Conservation (phyloP, 2,113 vertebrate species). For the Lontra canadensis region DNA sequence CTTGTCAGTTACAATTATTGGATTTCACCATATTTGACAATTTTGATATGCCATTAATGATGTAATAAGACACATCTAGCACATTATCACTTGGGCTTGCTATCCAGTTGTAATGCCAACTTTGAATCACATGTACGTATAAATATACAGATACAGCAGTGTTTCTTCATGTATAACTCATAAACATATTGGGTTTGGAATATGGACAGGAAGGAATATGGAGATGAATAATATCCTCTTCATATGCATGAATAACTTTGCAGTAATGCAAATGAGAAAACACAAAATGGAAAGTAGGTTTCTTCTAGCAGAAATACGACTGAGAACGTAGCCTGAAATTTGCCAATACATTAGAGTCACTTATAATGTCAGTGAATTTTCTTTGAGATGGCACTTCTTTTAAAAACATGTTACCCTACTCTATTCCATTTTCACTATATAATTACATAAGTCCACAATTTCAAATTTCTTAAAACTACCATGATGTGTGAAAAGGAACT, state of each 20-base stretch:
- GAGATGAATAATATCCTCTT: conserved; percentile 62
- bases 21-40: conserved; percentile 68
- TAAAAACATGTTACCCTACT: conserved; percentile 34
- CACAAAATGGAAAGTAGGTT: conserved; percentile 60
- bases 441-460: conserved; percentile 19
- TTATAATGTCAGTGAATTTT: conserved; percentile 48
- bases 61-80: conserved; percentile 48
- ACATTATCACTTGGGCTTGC: conserved; percentile 50
- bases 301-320: conserved; percentile 53
- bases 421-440: conserved; percentile 27
- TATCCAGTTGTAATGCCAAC: conserved; percentile 34
- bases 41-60: conserved; percentile 65
- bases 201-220: conserved; percentile 50
- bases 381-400: conserved; percentile 52
- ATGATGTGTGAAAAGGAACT: neutral
- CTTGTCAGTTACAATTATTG: conserved; percentile 65
- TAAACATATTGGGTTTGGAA: conserved; percentile 46
- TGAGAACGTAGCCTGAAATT: conserved; percentile 47
- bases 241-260: conserved; percentile 62
- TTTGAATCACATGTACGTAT: conserved; percentile 13
- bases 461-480: neutral
- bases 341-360: conserved; percentile 50
- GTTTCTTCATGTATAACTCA: conserved; percentile 42
- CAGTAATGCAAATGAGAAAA: conserved; percentile 60
- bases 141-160: neutral